These are phyloP conservation scores for Athalia circularis DNA, from an alignment of 2,888 invertebrate species.

Conservation along the genomic window DNA sequence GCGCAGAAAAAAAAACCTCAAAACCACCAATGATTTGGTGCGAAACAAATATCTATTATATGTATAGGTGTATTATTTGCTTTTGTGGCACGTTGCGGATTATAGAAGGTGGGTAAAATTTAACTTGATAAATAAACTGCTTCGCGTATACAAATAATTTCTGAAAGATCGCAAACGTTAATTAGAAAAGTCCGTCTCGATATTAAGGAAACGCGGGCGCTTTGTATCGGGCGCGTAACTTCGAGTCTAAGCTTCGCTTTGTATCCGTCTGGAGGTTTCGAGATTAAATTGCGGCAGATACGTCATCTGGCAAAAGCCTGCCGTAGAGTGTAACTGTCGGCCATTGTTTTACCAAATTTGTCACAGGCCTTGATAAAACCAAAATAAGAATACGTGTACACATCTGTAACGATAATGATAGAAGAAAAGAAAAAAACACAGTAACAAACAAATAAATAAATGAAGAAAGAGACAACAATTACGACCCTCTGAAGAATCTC, in stretches of 20 bases:
- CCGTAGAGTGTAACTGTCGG: conserved; percentile 4
- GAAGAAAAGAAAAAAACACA: not conserved
- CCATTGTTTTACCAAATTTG: conserved; percentile 20
- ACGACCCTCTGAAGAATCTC: too few species aligned
- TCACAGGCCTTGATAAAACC: conserved; percentile 15
- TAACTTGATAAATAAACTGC: not conserved
- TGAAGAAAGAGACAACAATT: too few species aligned
- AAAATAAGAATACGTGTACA: not conserved
- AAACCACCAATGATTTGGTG: not conserved
- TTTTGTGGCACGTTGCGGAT: not conserved
- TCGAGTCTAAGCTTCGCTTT: conserved; percentile 29
- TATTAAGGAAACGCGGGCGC: conserved; percentile 12
- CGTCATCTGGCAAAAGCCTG: conserved; percentile 14
- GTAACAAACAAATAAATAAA: not conserved
- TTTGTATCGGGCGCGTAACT: conserved; percentile 24
- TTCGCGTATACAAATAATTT: conserved; percentile 17
- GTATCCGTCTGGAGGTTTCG: conserved; percentile 15
- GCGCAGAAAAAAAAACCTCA: not conserved
- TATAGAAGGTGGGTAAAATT: not conserved
- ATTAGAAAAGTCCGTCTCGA: conserved; percentile 30
- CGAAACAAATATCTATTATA: not conserved
- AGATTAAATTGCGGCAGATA: conserved; percentile 30
- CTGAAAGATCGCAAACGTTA: conserved; percentile 28
- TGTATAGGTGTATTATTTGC: not conserved
- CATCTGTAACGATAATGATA: not conserved